Conservation (phyloP, 1,140 invertebrate genomes). For the Cheumatopsyche charites region DNA sequence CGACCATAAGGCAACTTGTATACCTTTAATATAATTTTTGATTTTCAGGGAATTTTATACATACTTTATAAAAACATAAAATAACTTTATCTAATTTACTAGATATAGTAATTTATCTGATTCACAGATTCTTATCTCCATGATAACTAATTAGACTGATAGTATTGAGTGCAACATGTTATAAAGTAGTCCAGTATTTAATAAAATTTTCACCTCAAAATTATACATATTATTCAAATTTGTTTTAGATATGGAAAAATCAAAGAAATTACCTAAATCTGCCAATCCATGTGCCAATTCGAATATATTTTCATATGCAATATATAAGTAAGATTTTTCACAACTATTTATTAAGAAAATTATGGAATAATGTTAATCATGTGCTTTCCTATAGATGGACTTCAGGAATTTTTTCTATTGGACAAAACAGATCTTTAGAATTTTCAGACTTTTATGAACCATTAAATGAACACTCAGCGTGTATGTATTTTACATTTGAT, state of each 20-base stretch:
- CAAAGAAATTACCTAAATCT: background rate
- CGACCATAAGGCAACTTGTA: too few species aligned
- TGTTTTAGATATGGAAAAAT: background rate
- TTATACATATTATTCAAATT: too few species aligned
- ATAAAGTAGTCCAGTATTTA: too few species aligned
- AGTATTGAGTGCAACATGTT: too few species aligned
- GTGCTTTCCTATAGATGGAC: slow-evolving; percentile 22
- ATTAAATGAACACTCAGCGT: slow-evolving; percentile 28
- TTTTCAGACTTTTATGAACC: slow-evolving; percentile 30
- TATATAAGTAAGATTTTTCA: slow-evolving; percentile 22
- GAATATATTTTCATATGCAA: slow-evolving; percentile 3
- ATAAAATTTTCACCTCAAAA: too few species aligned
- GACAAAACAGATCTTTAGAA: slow-evolving; percentile 17
- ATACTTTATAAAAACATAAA: too few species aligned
- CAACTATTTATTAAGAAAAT: background rate
- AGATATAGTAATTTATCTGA: too few species aligned
- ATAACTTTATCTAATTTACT: too few species aligned
- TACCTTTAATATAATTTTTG: too few species aligned
- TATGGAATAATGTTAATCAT: background rate
- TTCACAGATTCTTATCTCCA: too few species aligned
- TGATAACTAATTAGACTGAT: too few species aligned
- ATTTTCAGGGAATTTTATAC: too few species aligned
- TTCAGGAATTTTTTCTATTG: slow-evolving; percentile 1
- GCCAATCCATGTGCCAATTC: slow-evolving; percentile 17
- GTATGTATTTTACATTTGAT: slow-evolving; percentile 7